phyloP scores from a whole-genome alignment of 1,140 invertebrate genomes.

The Ptiloglossa arizonensis region DNA sequence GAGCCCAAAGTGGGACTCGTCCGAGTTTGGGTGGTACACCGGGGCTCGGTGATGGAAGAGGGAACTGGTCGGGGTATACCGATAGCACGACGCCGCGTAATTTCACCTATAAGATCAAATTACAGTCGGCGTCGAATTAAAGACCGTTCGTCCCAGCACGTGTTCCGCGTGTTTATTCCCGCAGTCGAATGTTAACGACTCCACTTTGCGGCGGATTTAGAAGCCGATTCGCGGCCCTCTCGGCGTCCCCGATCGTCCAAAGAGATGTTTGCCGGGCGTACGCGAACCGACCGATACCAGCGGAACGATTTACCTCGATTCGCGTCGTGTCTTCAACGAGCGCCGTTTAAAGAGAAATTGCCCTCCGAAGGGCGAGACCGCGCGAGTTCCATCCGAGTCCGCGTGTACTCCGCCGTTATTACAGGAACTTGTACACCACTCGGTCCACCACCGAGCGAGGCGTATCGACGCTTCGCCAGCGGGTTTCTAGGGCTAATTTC shows the following conservation, averaged over 20 bases:
- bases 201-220: constrained; percentile 20
- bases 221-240: neutral
- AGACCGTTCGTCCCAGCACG: constrained; percentile 17
- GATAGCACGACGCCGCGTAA: constrained; percentile 34
- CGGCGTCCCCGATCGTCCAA: neutral
- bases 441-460: neutral
- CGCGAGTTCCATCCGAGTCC: neutral
- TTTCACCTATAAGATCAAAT: constrained; percentile 47
- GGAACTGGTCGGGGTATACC: constrained; percentile 3
- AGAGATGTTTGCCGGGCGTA: neutral
- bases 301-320: constrained; percentile 8
- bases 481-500: neutral
- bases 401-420: neutral
- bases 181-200: neutral
- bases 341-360: constrained; percentile 30
- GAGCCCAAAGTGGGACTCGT: no score
- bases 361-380: neutral
- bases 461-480: neutral
- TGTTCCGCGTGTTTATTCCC: constrained; percentile 36
- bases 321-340: constrained; percentile 23
- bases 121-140: constrained; percentile 49
- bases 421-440: neutral
- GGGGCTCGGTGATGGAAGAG: no score
- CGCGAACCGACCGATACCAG: neutral
- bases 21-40: no score